Percentiles rank a stretch among this genome's conserved stretches.
phyloP scores from a whole-genome alignment of 1,140 invertebrate genomes.

The Anagrus nilaparvatae region DNA sequence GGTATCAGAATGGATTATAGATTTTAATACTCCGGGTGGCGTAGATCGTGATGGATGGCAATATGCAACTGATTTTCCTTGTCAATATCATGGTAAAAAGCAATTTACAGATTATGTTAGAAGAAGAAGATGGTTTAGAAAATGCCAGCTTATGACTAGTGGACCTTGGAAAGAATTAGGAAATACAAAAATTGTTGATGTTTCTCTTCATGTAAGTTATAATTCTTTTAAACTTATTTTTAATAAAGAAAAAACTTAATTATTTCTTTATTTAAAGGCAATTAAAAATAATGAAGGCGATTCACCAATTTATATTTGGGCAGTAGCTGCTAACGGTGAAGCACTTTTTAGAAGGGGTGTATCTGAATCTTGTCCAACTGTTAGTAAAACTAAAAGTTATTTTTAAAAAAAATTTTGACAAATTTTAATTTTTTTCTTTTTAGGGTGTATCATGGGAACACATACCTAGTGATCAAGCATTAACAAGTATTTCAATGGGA shows the following conservation, averaged over 20 bases:
- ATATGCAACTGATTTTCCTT: conserved; percentile 85
- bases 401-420: conserved; percentile 8
- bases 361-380: conserved; percentile 53
- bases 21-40: conserved; percentile 79
- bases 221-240: conserved; percentile 2
- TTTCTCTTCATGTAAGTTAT: conserved; percentile 59
- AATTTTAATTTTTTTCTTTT: conserved; percentile 15
- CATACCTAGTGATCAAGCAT: conserved; percentile 60
- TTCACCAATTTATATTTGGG: conserved; percentile 59
- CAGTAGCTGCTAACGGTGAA: conserved; percentile 71
- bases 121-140: conserved; percentile 72
- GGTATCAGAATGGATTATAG: conserved; percentile 82
- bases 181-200: conserved; percentile 70
- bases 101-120: conserved; percentile 82
- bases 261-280: conserved; percentile 22
- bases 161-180: conserved; percentile 82
- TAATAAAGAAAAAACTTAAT: too few relatives aligned
- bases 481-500: conserved; percentile 61
- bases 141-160: conserved; percentile 67
- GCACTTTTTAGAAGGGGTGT: conserved; percentile 70
- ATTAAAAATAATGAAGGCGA: conserved; percentile 32
- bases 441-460: conserved; percentile 72
- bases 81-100: conserved; percentile 73
- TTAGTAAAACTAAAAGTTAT: conserved; percentile 28
- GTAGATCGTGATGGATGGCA: conserved; percentile 89